These are phyloP conservation scores for Nomada hirtipes DNA, from an alignment of 2,888 invertebrate genomes.

Conservation along the genomic window DNA sequence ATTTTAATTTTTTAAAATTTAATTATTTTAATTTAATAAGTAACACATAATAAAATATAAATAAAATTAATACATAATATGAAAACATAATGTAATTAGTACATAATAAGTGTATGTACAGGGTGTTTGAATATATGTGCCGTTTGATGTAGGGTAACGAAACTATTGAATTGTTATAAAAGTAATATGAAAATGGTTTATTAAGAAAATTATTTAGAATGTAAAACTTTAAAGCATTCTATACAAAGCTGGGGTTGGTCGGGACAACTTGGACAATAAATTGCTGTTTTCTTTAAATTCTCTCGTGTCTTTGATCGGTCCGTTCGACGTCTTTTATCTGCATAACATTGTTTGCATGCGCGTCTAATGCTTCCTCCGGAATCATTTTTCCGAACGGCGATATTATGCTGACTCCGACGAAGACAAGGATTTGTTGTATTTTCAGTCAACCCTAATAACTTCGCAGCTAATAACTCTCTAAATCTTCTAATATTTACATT, in stretches of 20 bases:
- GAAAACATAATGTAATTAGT: no score
- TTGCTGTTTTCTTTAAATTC: conserved; percentile 7
- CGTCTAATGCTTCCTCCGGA: conserved; percentile 37
- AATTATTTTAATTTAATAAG: no score
- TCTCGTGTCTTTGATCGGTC: conserved; percentile 7
- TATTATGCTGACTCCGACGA: conserved; percentile 34
- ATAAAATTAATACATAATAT: no score
- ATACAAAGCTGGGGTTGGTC: neutral
- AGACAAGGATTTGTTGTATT: conserved; percentile 29
- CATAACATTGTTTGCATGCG: conserved; percentile 18
- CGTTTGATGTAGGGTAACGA: no score
- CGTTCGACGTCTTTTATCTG: conserved; percentile 8
- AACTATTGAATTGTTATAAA: neutral
- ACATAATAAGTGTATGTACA: no score
- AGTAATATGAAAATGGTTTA: conserved; percentile 12
- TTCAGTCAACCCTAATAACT: conserved; percentile 38
- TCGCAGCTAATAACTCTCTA: conserved; percentile 41
- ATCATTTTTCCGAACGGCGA: conserved; percentile 44
- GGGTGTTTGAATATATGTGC: no score
- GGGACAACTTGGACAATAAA: neutral
- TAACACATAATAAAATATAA: no score
- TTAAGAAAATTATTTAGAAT: neutral
- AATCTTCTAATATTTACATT: conserved; percentile 47
- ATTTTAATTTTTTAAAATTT: no score
- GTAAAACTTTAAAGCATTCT: conserved; percentile 2